Percentiles rank a stretch among this genome's conserved stretches.
These are phyloP conservation scores for Mesorhabditis belari DNA, from an alignment of 2,888 invertebrate species.

Conservation along the genomic window DNA sequence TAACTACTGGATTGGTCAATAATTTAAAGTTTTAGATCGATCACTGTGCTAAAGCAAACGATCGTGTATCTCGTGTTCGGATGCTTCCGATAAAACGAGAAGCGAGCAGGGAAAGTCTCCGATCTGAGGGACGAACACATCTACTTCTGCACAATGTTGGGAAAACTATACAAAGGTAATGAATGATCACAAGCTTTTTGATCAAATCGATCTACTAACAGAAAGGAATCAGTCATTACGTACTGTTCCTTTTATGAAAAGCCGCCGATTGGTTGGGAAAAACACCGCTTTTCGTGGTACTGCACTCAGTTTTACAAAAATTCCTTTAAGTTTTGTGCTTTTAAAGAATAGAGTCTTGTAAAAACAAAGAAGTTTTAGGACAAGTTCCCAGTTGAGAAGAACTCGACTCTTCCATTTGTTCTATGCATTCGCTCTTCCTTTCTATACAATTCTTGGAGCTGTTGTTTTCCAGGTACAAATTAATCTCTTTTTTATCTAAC, in stretches of 20 bases:
- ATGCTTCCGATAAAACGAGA: background rate
- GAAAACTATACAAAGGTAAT: background rate
- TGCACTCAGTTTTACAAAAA: too few species aligned
- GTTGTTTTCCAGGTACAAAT: constrained; percentile 31
- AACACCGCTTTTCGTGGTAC: too few species aligned
- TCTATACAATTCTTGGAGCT: constrained; percentile 43
- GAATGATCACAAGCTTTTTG: too few species aligned
- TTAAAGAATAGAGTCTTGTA: too few species aligned
- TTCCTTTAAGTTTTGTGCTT: too few species aligned
- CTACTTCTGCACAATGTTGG: background rate
- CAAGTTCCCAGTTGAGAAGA: constrained; percentile 11
- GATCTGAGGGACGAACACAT: background rate
- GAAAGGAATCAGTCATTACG: too few species aligned
- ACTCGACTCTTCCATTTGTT: constrained; percentile 36
- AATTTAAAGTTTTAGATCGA: background rate
- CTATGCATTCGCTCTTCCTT: constrained; percentile 33
- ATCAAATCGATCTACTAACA: too few species aligned
- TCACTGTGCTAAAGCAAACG: background rate
- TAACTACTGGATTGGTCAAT: background rate
- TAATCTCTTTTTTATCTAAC: background rate
- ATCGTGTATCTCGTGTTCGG: background rate
- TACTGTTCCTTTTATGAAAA: too few species aligned
- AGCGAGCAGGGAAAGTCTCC: background rate
- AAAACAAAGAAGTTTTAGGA: background rate
- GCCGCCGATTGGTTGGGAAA: too few species aligned